Conservation (phyloP, 2,797 vertebrate species). For the Rhadinocentrus ornatus region DNA sequence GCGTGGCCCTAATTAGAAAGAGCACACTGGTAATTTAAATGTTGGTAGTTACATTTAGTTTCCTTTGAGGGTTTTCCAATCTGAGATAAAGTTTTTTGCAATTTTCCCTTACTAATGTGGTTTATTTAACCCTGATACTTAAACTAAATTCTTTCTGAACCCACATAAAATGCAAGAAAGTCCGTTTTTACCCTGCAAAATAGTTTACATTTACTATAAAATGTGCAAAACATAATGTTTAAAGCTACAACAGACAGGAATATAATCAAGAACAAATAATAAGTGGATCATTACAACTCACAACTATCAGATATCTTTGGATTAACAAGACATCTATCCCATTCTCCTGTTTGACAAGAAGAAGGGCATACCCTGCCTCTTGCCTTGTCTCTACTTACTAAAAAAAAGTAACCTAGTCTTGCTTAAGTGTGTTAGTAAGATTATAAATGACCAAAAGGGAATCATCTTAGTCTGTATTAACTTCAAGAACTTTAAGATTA, state of each 20-base stretch:
- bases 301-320: background rate
- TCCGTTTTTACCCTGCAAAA: background rate
- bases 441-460: slow-evolving; percentile 13
- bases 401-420: background rate
- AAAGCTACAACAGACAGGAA: background rate
- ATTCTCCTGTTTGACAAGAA: background rate
- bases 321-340: no score
- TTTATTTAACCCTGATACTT: no score
- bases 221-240: background rate
- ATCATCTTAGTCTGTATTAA: background rate
- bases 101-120: background rate
- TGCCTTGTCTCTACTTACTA: no score
- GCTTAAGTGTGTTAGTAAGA: background rate
- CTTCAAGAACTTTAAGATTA: background rate
- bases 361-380: no score
- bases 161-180: background rate
- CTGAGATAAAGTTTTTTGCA: background rate
- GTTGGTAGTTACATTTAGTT: background rate
- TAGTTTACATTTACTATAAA: background rate
- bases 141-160: background rate
- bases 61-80: background rate
- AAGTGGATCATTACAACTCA: no score
- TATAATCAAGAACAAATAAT: background rate
- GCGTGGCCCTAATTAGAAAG: slow-evolving; percentile 43
- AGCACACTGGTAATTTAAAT: background rate